Evolutionary conservation across 2,888 invertebrate genomes (phyloP).

Genomic region (Antheraea assamensis): DNA sequence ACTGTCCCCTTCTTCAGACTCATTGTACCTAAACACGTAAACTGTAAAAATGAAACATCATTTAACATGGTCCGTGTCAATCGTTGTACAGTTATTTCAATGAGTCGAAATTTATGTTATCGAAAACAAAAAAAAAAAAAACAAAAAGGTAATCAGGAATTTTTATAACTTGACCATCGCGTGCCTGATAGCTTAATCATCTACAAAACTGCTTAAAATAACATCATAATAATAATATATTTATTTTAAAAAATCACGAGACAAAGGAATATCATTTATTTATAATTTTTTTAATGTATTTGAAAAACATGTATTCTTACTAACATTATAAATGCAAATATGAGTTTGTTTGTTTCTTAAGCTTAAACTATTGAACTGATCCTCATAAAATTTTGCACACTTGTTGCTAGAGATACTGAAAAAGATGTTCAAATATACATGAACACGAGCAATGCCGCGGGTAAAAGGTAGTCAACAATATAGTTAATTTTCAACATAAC

Average conservation of each 20-base stretch:
- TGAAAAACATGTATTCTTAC: not conserved
- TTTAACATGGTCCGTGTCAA: slow-evolving; percentile 71
- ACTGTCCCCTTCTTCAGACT: slow-evolving; percentile 53
- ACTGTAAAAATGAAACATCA: slow-evolving; percentile 63
- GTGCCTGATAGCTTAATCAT: not conserved
- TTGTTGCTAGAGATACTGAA: no score
- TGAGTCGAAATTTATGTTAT: slow-evolving; percentile 30
- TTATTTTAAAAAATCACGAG: not conserved
- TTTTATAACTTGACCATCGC: not conserved
- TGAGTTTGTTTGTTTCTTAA: no score
- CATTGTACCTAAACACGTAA: slow-evolving; percentile 40
- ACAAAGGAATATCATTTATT: not conserved
- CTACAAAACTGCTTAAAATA: not conserved
- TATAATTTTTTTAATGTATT: not conserved
- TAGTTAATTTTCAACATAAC: not conserved
- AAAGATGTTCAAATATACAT: no score
- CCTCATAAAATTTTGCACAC: no score
- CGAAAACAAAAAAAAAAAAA: slow-evolving; percentile 40
- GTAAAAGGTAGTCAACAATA: no score
- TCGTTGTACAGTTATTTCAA: slow-evolving; percentile 64
- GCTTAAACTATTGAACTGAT: no score
- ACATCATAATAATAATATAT: not conserved
- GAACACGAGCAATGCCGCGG: no score
- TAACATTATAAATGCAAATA: no score
- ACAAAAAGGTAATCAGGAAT: slow-evolving; percentile 47